These are phyloP conservation scores for Prosapia bicincta DNA, from an alignment of 2,888 invertebrate genomes.

Conservation along the genomic window DNA sequence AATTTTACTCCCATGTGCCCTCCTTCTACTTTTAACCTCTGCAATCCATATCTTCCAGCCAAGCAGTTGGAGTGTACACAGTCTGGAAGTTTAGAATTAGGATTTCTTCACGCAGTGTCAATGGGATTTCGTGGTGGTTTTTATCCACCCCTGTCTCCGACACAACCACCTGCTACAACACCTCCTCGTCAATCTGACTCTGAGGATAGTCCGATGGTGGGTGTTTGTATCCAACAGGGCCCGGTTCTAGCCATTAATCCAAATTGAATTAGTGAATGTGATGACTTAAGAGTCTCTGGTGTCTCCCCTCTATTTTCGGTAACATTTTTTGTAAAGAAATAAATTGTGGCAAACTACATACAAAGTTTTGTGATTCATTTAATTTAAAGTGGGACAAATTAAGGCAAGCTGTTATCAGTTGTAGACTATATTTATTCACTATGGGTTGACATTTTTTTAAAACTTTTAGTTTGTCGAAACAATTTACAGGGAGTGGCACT, in stretches of 20 bases:
- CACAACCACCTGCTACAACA: slow-evolving; percentile 31
- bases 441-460: background rate
- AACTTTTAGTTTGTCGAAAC: background rate
- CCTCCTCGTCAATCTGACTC: slow-evolving; percentile 46
- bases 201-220: slow-evolving; percentile 80
- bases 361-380: background rate
- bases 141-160: background rate
- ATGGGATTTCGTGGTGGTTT: background rate
- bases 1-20: background rate
- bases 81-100: background rate
- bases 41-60: background rate
- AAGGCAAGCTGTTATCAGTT: background rate
- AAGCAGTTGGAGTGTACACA: background rate
- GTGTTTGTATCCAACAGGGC: slow-evolving; percentile 87
- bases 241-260: slow-evolving; percentile 80
- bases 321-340: background rate
- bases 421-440: background rate
- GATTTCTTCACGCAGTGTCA: background rate
- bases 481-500: background rate
- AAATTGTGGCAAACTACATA: background rate
- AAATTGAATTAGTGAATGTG: background rate
- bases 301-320: background rate
- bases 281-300: background rate
- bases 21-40: background rate
- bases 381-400: background rate